Evolutionary conservation across 2,113 vertebrate species (phyloP).

Genomic region (Dryoscopus gambensis): DNA sequence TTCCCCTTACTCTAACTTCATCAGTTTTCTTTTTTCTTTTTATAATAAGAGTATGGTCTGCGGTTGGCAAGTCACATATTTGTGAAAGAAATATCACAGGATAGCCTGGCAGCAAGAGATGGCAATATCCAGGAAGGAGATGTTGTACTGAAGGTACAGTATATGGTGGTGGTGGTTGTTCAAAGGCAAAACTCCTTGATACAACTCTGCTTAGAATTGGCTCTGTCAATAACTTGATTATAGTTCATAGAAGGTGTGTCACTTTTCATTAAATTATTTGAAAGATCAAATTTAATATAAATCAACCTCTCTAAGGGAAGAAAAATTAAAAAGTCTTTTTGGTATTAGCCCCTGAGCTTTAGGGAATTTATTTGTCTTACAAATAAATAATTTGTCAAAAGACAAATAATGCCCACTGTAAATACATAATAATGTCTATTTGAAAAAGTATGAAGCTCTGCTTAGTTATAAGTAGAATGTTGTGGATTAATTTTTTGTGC

Average conservation of each 20-base stretch:
- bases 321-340: not conserved
- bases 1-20: not conserved
- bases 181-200: not conserved
- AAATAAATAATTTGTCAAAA: too few species aligned
- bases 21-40: not conserved
- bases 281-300: not conserved
- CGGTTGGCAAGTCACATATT: conserved; percentile 99
- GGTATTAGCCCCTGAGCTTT: not conserved
- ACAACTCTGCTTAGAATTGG: not conserved
- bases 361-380: too few species aligned
- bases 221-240: not conserved
- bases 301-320: not conserved
- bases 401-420: not conserved
- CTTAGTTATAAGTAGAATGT: not conserved
- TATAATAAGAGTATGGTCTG: conserved; percentile 92
- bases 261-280: not conserved
- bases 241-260: not conserved
- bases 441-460: not conserved
- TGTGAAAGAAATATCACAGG: conserved; percentile 99
- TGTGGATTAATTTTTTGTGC: not conserved
- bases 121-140: conserved; percentile 99
- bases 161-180: not conserved
- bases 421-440: not conserved
- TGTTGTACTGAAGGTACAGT: conserved; percentile 92
- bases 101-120: conserved; percentile 95